phyloP scores from a whole-genome alignment of 2,113 vertebrate genomes.

The Centropristis striata region DNA sequence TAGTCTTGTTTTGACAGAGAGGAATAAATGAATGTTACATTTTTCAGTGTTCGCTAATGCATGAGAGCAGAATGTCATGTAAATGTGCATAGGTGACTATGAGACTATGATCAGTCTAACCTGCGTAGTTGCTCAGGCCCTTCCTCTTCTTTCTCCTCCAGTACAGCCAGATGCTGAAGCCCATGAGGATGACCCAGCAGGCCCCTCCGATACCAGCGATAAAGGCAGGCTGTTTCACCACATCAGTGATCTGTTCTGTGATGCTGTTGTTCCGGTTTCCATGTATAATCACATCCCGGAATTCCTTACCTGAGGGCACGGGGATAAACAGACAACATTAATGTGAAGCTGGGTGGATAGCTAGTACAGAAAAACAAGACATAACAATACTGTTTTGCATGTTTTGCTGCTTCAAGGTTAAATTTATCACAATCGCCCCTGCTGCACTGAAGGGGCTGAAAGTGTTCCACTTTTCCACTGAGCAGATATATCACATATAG shows the following conservation, averaged over 20 bases:
- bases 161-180: constrained; percentile 99
- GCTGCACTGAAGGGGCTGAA: not conserved
- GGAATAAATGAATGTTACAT: not conserved
- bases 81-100: not conserved
- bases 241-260: constrained; percentile 98
- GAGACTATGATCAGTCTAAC: constrained; percentile 81
- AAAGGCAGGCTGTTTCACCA: constrained; percentile 99
- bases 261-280: constrained; percentile 97
- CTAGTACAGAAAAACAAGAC: constrained; percentile 11
- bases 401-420: constrained; percentile 33
- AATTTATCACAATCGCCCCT: constrained; percentile 14
- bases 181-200: constrained; percentile 99
- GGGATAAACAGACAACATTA: constrained; percentile 25
- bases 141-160: constrained; percentile 99
- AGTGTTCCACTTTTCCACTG: constrained; percentile 17
- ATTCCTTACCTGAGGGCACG: constrained; percentile 82
- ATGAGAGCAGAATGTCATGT: constrained; percentile 6
- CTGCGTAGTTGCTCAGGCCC: constrained; percentile 99
- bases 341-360: not conserved
- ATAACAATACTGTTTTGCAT: constrained; percentile 11
- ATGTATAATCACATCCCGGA: constrained; percentile 94
- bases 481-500: constrained; percentile 23
- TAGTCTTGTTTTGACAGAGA: not conserved
- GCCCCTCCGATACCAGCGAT: constrained; percentile 98
- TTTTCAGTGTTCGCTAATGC: constrained; percentile 7